Evolutionary conservation across 1,140 invertebrate genomes (phyloP).

Genomic region (Globodera ellingtonae): DNA sequence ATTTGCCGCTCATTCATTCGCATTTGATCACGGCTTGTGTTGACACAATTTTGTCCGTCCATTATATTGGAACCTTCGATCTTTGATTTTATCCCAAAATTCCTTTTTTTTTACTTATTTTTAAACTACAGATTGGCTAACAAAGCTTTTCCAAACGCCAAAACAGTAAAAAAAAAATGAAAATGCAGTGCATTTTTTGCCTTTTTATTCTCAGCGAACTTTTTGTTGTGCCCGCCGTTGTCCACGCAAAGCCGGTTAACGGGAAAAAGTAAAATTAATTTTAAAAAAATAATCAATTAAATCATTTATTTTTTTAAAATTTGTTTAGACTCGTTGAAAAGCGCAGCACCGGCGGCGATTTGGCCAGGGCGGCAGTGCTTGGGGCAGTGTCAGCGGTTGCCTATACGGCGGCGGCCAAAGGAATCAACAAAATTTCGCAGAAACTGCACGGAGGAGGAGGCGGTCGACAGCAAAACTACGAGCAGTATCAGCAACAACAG

Average conservation of each 20-base stretch:
- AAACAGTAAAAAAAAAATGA: neutral
- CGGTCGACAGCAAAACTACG: neutral
- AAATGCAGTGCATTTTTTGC: neutral
- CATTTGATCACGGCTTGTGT: no score
- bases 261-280: neutral
- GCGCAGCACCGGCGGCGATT: neutral
- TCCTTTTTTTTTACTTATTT: no score
- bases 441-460: neutral
- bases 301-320: no score
- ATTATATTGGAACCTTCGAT: no score
- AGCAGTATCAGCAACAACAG: neutral
- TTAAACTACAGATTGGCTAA: no score
- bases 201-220: neutral
- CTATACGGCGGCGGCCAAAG: neutral
- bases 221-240: neutral
- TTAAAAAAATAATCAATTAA: no score
- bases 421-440: neutral
- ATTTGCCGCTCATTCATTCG: no score
- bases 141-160: no score
- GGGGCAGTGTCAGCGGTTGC: neutral
- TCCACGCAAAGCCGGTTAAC: neutral
- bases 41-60: no score
- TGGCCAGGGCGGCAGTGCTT: neutral
- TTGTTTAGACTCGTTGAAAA: neutral
- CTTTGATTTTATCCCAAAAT: no score